Base-by-base conservation (phyloP, 2,113 vertebrate species). In the Syrmaticus mikado region DNA sequence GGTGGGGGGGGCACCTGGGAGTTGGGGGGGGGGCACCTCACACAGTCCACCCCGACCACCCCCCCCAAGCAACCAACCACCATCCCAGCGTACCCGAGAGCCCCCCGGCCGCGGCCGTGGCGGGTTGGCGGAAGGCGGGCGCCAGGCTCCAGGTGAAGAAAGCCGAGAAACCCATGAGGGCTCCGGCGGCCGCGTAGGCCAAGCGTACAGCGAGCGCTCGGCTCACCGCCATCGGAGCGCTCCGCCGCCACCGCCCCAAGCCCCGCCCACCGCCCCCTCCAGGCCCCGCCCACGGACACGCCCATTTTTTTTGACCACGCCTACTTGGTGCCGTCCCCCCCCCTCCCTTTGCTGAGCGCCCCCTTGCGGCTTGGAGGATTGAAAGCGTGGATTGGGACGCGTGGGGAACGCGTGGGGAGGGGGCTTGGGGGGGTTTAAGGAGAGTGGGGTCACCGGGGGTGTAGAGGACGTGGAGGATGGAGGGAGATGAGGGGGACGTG, bases 31-130 rank as follows among this genome's bases (percentile, higher is more conserved):
- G 46, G 46, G 46, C n/a, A n/a, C n/a, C n/a, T n/a, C n/a, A n/a
- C n/a, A n/a, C n/a, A n/a, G 36, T 18, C 20, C 10, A 30, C 30
- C 66, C 77, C n/a, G n/a, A n/a, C n/a, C 34, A 34, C 4, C 22
- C 68, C 50, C 77, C 28, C 14, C 11, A 6, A n/a, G n/a, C n/a
- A n/a, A n/a, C 48, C 55, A 57, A 65, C 34, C 22, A 46, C 21
- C 30, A 32, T 41, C 32, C 15, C 14, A 11, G 38, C 82, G 94
- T 98, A 99, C 99, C 99, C 95, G 99, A 98, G 84, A 99, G 98
- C 43, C 99, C 99, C 90, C 99, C 99, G 97, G 98, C 98, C 41
- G 98, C 98, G 30, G 98, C 98, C 43, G 99, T 99, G 96, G 97
- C 98, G 6, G 98, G 98, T 94, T 99, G 99, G 46, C 94, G 96